Conservation (phyloP, 2,113 vertebrate species). For the Cricetomys ansorgei region DNA sequence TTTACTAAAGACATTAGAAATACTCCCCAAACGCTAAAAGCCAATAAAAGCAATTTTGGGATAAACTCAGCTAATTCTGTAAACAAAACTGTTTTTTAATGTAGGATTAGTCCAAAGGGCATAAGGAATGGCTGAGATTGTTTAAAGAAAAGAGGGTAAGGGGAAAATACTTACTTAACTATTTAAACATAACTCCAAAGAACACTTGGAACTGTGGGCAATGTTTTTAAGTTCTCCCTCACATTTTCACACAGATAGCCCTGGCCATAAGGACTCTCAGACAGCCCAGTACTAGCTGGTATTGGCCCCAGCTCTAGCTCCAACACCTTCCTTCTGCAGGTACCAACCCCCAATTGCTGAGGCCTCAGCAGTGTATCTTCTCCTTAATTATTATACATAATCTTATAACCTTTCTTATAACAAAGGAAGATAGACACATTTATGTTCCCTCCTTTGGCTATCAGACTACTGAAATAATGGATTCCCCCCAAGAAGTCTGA, state of each 20-base stretch:
- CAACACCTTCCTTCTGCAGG: background rate
- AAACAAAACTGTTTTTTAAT: conserved; percentile 20
- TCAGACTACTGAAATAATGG: background rate
- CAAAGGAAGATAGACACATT: background rate
- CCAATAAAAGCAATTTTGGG: conserved; percentile 1
- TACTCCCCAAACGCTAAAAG: conserved; percentile 34
- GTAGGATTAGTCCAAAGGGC: background rate
- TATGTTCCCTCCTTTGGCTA: background rate
- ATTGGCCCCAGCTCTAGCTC: background rate
- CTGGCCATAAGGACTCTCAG: background rate
- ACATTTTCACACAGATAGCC: background rate
- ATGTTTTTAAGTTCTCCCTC: background rate
- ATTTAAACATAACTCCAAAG: background rate
- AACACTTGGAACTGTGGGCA: background rate
- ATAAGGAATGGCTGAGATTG: background rate
- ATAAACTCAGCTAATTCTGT: conserved; percentile 29
- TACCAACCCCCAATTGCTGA: background rate
- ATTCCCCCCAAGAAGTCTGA: background rate
- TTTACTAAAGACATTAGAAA: conserved; percentile 38
- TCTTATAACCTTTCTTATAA: background rate
- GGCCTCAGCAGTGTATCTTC: background rate
- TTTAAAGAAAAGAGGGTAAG: background rate
- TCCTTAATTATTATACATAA: background rate
- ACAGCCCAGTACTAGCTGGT: background rate
- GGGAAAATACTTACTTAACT: background rate